Evolutionary conservation across 2,113 vertebrate species (phyloP), one percentile per base, ranked within the genome.

Genomic region (Leucopsar rothschildi): DNA sequence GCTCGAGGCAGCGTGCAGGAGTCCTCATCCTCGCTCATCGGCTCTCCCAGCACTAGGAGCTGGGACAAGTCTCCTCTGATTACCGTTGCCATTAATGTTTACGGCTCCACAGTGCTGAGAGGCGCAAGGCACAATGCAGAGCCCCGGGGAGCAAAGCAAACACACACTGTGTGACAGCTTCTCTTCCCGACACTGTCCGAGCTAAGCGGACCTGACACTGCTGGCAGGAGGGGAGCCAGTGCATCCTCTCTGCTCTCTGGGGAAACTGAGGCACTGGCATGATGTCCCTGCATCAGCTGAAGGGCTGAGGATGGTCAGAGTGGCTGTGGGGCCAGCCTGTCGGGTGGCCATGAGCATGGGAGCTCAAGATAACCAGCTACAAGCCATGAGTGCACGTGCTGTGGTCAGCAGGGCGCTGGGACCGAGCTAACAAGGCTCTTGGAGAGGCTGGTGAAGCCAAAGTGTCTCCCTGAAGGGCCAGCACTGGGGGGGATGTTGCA

Each of bases 1-100:
- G 56, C 79, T 60, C 1, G 1, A 37, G 79, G 76, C 31, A 64
- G 17, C 1, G 0, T n/a, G 24, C 82, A 11, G 81, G 59, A 71
- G 6, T 18, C 37, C 65, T 71, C 10, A 3, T 50, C 56, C 42
- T 27, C 22, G 1, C 22, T 28, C 66, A 5, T 7, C 3, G 1
- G 9, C 53, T 82, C 52, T 52, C 18, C 49, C 71, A 29, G 79
- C 66, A 77, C 33, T 55, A 45, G 69, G 39, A 90, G 50, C 82
- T 28, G 59, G 42, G 21, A 66, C 39, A 81, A 94, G 93, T 97
- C 96, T 92, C 37, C 68, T 94, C 60, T 0, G 7, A 95, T 94
- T 88, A 93, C 86, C 4, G 0, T 86, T 83, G 71, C 86, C 86
- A 44, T 90, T 75, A 72, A n/a, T 57, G 88, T 66, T 77, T 49